Evolutionary conservation across 2,113 vertebrate genomes (phyloP), one percentile per base, ranked within the genome.

Genomic region (Lepisosteus osseus): DNA sequence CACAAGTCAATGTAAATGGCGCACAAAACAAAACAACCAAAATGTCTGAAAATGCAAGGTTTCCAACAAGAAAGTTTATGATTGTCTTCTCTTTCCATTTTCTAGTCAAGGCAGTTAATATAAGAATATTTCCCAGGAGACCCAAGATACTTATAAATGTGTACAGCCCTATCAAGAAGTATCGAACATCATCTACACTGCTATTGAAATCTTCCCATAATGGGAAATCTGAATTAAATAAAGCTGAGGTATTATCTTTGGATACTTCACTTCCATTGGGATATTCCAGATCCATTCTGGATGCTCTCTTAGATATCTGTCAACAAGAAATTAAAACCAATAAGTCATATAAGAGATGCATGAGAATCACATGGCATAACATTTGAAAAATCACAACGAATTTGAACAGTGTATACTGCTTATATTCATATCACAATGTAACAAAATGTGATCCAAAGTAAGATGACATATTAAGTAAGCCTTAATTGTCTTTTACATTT

Each of bases 21-120:
- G 92, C 93, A 67, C 93, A 94, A 68, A 94, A 93, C 1, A 94
- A 71, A 40, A 94, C 91, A 7, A 94, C 92, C 75, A 94, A 81
- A 74, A 93, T 93, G 76, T 94, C 93, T n/a, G 93, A 93, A 78
- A 94, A 92, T 11, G 93, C 93, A 77, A 94, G 65, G 67, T 92
- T 93, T 44, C 92, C 85, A 14, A 94, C 92, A n/a, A 94, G 89
- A 69, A 93, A 85, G 64, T 92, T 94, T 57, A 94, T 92, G 3
- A 90, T 83, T 0, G 91, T 92, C 78, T 92, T 92, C 83, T 91
- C 92, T 69, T 90, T 89, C 57, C 84, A 84, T 63, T 89, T 88
- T 76, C 84, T 92, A 29, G 87, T 78, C 9, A 94, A 81, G 67
- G 93, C 90, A 2, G 74, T 77, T 47, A 94, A 79, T 74, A 94